A percentile compares a stretch with the other conserved stretches of the same genome.
Conservation (phyloP, 1,140 invertebrate species). For the Nasonia vitripennis region DNA sequence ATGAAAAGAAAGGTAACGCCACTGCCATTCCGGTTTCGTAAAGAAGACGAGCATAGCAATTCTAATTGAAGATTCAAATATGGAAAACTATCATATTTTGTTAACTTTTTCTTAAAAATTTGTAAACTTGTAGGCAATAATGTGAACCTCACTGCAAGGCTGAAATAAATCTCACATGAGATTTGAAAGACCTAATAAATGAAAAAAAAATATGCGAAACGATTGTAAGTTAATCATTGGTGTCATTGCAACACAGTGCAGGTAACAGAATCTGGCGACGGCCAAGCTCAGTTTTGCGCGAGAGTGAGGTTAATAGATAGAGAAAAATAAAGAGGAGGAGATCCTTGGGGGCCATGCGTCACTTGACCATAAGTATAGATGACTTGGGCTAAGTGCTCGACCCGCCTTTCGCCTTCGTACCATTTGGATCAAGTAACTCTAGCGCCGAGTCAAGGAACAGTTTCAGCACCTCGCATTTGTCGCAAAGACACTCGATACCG, state of each 20-base stretch:
- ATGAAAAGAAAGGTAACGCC: constrained; percentile 33
- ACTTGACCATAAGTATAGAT: not conserved
- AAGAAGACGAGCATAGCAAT: not conserved
- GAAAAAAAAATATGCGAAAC: no score
- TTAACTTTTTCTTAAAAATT: no score
- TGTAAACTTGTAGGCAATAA: no score
- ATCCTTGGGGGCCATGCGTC: not conserved
- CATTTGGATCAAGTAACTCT: constrained; percentile 24
- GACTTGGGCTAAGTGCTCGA: not conserved
- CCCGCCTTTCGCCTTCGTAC: not conserved
- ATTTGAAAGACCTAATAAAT: no score
- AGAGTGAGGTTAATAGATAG: not conserved
- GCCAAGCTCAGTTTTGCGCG: constrained; percentile 49
- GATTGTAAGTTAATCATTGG: constrained; percentile 36
- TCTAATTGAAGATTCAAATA: no score
- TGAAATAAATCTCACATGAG: no score
- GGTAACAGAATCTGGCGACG: constrained; percentile 59
- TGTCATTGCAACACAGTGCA: constrained; percentile 11
- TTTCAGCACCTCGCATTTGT: not conserved
- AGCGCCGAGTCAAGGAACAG: constrained; percentile 19
- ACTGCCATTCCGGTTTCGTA: not conserved
- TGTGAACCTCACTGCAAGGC: no score
- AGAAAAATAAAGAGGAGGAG: not conserved
- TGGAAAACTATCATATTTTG: no score
- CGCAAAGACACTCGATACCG: not conserved